Evolutionary conservation across 2,888 invertebrate species (phyloP).

Genomic region (Achlya flavicornis): DNA sequence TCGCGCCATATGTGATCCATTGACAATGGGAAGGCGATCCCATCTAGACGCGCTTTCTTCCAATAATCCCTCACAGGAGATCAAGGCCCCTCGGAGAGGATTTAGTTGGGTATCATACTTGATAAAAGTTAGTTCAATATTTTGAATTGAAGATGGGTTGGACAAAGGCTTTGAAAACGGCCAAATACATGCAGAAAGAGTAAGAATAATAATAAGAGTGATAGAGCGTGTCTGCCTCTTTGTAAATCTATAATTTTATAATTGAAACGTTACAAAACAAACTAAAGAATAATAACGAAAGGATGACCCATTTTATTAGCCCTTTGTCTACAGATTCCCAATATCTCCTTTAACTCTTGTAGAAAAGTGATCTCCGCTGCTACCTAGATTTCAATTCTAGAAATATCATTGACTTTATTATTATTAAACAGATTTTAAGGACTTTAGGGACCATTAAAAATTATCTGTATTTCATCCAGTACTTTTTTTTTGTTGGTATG

Average conservation of each 20-base stretch:
- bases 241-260: too few species aligned
- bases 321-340: not conserved
- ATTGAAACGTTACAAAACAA: not conserved
- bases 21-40: slow-evolving; percentile 58
- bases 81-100: slow-evolving; percentile 58
- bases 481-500: not conserved
- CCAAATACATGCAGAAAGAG: too few species aligned
- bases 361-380: not conserved
- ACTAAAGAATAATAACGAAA: not conserved
- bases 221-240: too few species aligned
- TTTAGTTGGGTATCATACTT: slow-evolving; percentile 41
- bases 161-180: not conserved
- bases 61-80: slow-evolving; percentile 67
- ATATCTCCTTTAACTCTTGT: not conserved
- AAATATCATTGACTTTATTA: not conserved
- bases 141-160: slow-evolving; percentile 16
- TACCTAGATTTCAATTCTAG: not conserved
- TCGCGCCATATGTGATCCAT: slow-evolving; percentile 61
- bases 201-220: too few species aligned
- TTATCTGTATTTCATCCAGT: not conserved
- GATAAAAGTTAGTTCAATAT: slow-evolving; percentile 41
- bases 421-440: not conserved
- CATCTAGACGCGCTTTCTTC: slow-evolving; percentile 52
- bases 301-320: not conserved
- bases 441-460: not conserved